A percentile compares a stretch with the other conserved stretches of the same genome.
Conservation (phyloP, 37 sponge, comb jelly and placozoan species). For the Geodia barretti region DNA sequence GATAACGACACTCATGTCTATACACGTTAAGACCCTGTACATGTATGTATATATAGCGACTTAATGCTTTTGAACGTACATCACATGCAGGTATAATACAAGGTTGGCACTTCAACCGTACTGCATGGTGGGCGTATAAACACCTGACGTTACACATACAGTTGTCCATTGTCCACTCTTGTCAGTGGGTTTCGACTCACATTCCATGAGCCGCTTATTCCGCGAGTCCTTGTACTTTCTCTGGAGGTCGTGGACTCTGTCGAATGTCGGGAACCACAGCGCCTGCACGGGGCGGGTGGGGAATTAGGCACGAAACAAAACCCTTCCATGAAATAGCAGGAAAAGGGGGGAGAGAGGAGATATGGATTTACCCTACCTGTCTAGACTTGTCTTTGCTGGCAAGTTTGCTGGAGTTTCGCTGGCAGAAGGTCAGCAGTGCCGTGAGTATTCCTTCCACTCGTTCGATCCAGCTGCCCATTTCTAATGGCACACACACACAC, state of each 20-base stretch:
- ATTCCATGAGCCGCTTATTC: slow-evolving; percentile 17
- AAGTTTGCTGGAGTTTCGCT: slow-evolving; percentile 47
- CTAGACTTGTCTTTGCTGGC: slow-evolving; percentile 32
- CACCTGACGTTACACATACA: too few species aligned
- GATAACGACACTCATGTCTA: too few species aligned
- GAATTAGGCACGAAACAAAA: neutral
- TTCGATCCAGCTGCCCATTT: slow-evolving; percentile 13
- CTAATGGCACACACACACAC: neutral
- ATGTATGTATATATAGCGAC: too few species aligned
- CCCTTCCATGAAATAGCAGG: neutral
- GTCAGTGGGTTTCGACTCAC: too few species aligned
- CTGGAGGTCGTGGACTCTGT: slow-evolving; percentile 45
- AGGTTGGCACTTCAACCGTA: too few species aligned
- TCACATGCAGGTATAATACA: too few species aligned
- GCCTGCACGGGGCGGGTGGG: slow-evolving; percentile 11
- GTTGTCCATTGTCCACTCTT: too few species aligned
- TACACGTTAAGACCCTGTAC: too few species aligned
- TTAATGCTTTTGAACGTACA: too few species aligned
- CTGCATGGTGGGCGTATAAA: too few species aligned
- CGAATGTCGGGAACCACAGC: slow-evolving; percentile 67
- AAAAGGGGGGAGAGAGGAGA: neutral
- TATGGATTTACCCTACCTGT: slow-evolving; percentile 19
- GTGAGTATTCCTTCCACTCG: slow-evolving; percentile 33
- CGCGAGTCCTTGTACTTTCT: slow-evolving; percentile 21
- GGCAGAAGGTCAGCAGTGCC: slow-evolving; percentile 65